Evolutionary conservation across 2,888 invertebrate genomes (phyloP).

Genomic region (Gisinianus flammeolus): DNA sequence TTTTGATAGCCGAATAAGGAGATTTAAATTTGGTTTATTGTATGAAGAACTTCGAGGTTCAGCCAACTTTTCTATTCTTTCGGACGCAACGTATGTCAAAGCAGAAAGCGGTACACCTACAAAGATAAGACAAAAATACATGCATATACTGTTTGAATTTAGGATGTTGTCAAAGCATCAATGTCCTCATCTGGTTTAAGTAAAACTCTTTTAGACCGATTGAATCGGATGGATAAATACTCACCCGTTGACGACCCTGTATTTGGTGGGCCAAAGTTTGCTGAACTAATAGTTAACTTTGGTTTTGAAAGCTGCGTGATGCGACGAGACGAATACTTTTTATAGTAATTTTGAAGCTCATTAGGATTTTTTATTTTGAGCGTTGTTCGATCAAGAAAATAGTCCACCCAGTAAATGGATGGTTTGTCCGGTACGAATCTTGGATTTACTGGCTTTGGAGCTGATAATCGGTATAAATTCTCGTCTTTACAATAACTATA

Average conservation of each 20-base stretch:
- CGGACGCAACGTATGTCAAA: constrained; percentile 42
- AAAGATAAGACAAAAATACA: neutral
- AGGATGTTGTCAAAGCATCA: neutral
- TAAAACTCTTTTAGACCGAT: too few species aligned
- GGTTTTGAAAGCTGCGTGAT: constrained; percentile 41
- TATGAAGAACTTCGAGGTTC: constrained; percentile 4
- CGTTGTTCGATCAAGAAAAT: constrained; percentile 45
- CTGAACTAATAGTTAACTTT: constrained; percentile 7
- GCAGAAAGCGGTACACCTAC: constrained; percentile 49
- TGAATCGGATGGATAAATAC: neutral
- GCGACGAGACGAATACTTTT: constrained; percentile 37
- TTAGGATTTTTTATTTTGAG: constrained; percentile 42
- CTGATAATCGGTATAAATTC: neutral
- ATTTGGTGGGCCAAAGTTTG: neutral
- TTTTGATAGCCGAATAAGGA: too few species aligned
- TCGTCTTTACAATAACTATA: neutral
- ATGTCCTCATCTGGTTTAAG: neutral
- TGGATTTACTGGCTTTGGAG: constrained; percentile 24
- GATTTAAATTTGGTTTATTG: too few species aligned
- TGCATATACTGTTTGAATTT: neutral
- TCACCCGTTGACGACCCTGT: neutral
- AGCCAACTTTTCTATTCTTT: constrained; percentile 44
- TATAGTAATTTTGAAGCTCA: constrained; percentile 45
- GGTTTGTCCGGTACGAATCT: constrained; percentile 45
- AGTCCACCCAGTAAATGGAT: constrained; percentile 52